Conservation (phyloP, 2,113 vertebrate genomes). For the Poeciliopsis turrubarensis region DNA sequence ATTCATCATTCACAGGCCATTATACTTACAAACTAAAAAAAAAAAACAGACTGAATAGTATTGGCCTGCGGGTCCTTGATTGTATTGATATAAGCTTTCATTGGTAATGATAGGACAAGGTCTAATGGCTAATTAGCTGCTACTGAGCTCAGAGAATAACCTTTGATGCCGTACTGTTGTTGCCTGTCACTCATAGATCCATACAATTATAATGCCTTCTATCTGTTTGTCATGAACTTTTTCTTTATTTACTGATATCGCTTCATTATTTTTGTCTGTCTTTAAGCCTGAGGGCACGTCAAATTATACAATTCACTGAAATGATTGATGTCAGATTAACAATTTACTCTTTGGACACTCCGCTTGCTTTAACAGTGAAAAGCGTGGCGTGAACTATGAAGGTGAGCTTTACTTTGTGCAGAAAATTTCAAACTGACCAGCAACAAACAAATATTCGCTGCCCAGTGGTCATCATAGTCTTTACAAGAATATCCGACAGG, state of each 20-base stretch:
- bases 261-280: neutral
- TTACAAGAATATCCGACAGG: too few species aligned
- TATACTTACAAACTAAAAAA: neutral
- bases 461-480: too few species aligned
- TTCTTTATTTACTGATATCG: neutral
- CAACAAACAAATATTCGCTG: too few species aligned
- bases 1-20: neutral
- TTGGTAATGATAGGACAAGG: slow-evolving; percentile 4
- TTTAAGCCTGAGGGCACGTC: neutral
- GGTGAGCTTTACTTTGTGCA: neutral
- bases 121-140: neutral
- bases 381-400: neutral
- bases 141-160: neutral
- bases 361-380: neutral
- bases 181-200: neutral
- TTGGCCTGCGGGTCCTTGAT: neutral
- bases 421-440: too few species aligned
- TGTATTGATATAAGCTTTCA: neutral
- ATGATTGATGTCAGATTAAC: neutral
- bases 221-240: neutral
- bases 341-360: neutral
- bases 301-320: neutral
- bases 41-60: neutral
- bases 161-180: neutral
- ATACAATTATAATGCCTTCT: neutral